phyloP scores from a whole-genome alignment of 2,113 vertebrate species.

The Podiceps cristatus region DNA sequence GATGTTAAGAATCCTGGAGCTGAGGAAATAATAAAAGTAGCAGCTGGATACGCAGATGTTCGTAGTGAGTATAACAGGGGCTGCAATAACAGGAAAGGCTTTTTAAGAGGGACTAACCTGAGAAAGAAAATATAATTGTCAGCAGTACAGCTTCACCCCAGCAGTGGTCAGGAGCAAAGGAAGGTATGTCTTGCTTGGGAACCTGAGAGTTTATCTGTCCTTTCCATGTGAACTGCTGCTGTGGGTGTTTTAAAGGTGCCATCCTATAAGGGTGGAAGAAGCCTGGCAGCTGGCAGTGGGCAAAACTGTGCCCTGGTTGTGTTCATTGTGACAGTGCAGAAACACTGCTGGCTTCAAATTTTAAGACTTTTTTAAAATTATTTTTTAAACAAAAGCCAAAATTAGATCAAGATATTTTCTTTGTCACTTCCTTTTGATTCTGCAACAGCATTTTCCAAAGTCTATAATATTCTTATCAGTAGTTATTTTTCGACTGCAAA shows the following conservation, averaged over 20 bases:
- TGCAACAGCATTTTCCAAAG: not conserved
- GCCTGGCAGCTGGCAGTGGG: not conserved
- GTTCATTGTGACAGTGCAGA: not conserved
- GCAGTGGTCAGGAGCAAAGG: not conserved
- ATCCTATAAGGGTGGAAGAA: not conserved
- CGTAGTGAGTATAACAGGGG: not conserved
- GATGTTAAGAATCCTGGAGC: not conserved
- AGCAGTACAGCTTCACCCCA: not conserved
- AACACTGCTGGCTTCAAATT: not conserved
- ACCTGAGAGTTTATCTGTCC: not conserved
- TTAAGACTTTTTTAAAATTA: not conserved
- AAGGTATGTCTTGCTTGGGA: not conserved
- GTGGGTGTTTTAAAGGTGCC: not conserved
- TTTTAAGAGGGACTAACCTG: not conserved
- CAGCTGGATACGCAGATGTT: not conserved
- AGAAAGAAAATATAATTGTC: not conserved
- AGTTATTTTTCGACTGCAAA: not conserved
- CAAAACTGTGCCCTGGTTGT: not conserved
- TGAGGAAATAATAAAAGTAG: not conserved
- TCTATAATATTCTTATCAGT: not conserved
- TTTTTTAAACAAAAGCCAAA: not conserved
- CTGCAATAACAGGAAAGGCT: not conserved
- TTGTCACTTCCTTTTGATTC: not conserved
- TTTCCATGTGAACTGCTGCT: not conserved
- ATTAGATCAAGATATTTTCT: not conserved